Conservation (phyloP, 2,113 vertebrate species). For the Stigmatopora nigra region DNA sequence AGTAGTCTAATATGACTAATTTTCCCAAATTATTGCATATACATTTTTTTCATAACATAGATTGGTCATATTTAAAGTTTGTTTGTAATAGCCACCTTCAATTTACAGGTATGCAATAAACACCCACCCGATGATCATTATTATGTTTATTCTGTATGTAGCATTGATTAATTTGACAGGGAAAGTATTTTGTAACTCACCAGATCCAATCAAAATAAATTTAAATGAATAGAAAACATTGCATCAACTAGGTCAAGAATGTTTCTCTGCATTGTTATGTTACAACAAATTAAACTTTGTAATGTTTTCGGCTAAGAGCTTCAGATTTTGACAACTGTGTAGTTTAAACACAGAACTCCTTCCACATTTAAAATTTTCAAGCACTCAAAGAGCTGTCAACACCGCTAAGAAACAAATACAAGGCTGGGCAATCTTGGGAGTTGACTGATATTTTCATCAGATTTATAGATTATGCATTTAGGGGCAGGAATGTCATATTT, state of each 20-base stretch:
- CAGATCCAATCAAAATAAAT: slow-evolving; percentile 34
- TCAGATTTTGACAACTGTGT: slow-evolving; percentile 27
- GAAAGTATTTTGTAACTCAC: slow-evolving; percentile 39
- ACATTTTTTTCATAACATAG: background rate
- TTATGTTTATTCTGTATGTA: slow-evolving; percentile 43
- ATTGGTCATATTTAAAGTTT: background rate
- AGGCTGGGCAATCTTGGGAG: background rate
- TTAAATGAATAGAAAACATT: slow-evolving; percentile 18
- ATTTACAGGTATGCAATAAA: background rate
- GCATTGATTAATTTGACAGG: slow-evolving; percentile 28
- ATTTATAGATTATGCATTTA: slow-evolving; percentile 5
- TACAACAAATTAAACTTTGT: slow-evolving; percentile 12
- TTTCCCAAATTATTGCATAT: background rate
- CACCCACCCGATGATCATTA: background rate
- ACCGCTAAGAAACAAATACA: background rate
- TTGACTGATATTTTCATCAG: background rate
- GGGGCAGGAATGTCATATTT: slow-evolving; percentile 27
- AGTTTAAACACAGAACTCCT: slow-evolving; percentile 21
- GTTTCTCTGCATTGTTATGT: background rate
- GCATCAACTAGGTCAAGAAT: slow-evolving; percentile 16
- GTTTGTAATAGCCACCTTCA: background rate
- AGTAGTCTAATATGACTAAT: too few species aligned
- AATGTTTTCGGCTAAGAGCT: slow-evolving; percentile 12
- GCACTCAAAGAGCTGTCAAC: background rate
- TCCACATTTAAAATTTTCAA: slow-evolving; percentile 4